phyloP scores from a whole-genome alignment of 1,140 invertebrate genomes.

The Drosophila miranda region DNA sequence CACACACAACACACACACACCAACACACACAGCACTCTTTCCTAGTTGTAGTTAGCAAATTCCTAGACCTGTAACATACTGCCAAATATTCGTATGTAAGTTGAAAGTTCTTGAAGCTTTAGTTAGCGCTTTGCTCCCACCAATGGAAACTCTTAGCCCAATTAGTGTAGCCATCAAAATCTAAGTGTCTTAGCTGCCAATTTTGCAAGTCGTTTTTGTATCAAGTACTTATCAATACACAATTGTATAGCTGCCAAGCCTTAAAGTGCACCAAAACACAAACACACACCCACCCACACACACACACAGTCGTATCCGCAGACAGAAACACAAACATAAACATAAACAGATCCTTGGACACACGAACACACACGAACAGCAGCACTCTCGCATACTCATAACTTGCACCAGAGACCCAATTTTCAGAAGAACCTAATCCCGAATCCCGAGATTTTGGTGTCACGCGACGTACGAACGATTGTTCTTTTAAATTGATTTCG shows the following conservation, averaged over 20 bases:
- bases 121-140: constrained; percentile 66
- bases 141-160: constrained; percentile 41
- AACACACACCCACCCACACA: constrained; percentile 14
- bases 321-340: constrained; percentile 22
- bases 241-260: constrained; percentile 60
- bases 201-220: constrained; percentile 58
- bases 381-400: constrained; percentile 49
- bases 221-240: constrained; percentile 30
- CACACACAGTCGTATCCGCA: constrained; percentile 28
- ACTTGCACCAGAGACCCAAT: constrained; percentile 38
- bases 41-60: constrained; percentile 62
- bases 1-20: constrained; percentile 23
- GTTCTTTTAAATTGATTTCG: no score
- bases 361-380: constrained; percentile 27
- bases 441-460: no score
- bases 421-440: neutral
- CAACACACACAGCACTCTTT: constrained; percentile 27
- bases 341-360: constrained; percentile 14
- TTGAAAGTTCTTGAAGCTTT: constrained; percentile 60
- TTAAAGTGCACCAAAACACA: constrained; percentile 45
- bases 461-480: no score
- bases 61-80: constrained; percentile 52
- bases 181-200: constrained; percentile 74
- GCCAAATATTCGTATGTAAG: constrained; percentile 51
- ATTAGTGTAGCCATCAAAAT: constrained; percentile 57